Evolutionary conservation across 2,888 invertebrate genomes (phyloP), one percentile per base, ranked within the genome.

Genomic region (Magallana nippona): DNA sequence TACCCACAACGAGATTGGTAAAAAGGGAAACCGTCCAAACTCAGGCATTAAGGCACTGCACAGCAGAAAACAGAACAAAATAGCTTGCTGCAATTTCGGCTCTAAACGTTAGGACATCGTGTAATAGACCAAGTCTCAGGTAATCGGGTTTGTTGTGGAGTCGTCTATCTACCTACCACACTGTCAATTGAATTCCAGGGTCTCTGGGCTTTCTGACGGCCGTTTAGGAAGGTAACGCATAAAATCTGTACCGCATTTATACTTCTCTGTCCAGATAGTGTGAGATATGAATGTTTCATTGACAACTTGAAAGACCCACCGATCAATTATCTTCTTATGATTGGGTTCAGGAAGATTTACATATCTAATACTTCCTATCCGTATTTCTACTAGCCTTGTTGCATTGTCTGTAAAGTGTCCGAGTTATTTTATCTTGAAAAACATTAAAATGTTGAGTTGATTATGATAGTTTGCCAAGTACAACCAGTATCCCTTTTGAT

Each of bases 111-210:
- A 15, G 27, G 63, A 63, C 27, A 15, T 27, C 27, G 22, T 22
- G 22, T 63, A 27, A 27, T 27, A 63, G 22, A 63, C 63, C 13
- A 13, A 63, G 22, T 63, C 27, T 27, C 27, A 27, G 63, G 63
- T 63, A 63, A 63, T 63, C 63, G 15, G 22, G 63, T 63, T 63
- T 63, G n/a, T 11, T 13, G 22, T 13, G 11, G 22, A 22, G 63
- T 22, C 22, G 63, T 13, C 13, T 63, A 63, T 63, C 63, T 27
- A 63, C 15, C 63, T 22, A 32, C 32, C 32, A 8, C 13, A 27
- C 27, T 27, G 27, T 22, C 63, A 63, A 63, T 63, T 63, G 27
- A 63, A 63, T 63, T 63, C 63, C 63, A 22, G 13, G 13, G 63
- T 63, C 27, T 63, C 63, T 27, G 27, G 15, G 63, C 22, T 8